Percentiles rank a stretch among this genome's conserved stretches.
Conservation (phyloP, 2,113 vertebrate genomes). For the Cololabis saira region DNA sequence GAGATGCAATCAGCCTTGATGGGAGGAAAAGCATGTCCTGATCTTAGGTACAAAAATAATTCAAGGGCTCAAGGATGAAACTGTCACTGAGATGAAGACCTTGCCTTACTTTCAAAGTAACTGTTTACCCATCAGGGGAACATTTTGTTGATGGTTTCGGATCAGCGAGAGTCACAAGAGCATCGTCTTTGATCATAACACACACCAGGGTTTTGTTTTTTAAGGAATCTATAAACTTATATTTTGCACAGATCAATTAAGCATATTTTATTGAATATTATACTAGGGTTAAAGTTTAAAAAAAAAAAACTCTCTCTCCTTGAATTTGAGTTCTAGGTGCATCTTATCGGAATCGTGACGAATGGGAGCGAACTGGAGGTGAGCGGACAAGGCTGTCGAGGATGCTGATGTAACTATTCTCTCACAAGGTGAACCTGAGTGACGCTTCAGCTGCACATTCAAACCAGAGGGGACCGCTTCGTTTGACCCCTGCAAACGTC, state of each 20-base stretch:
- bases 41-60: slow-evolving; percentile 45
- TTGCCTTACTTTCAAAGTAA: slow-evolving; percentile 6
- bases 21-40: slow-evolving; percentile 77
- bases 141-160: background rate
- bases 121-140: too few species aligned
- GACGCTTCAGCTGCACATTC: background rate
- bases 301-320: too few species aligned
- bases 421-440: slow-evolving; percentile 18
- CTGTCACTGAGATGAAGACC: slow-evolving; percentile 61
- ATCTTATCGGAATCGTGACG: slow-evolving; percentile 54
- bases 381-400: slow-evolving; percentile 43
- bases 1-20: slow-evolving; percentile 69
- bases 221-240: too few species aligned
- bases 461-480: slow-evolving; percentile 10
- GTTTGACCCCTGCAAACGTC: background rate
- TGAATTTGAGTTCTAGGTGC: slow-evolving; percentile 1
- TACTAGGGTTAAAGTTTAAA: too few species aligned
- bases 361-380: slow-evolving; percentile 46
- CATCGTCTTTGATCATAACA: background rate
- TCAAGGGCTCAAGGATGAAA: slow-evolving; percentile 77
- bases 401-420: slow-evolving; percentile 26
- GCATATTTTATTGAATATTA: too few species aligned
- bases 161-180: background rate
- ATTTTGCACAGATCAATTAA: too few species aligned
- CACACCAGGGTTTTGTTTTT: too few species aligned